Evolutionary conservation across 2,888 invertebrate species (phyloP).

Genomic region (Anoplius nigerrimus): DNA sequence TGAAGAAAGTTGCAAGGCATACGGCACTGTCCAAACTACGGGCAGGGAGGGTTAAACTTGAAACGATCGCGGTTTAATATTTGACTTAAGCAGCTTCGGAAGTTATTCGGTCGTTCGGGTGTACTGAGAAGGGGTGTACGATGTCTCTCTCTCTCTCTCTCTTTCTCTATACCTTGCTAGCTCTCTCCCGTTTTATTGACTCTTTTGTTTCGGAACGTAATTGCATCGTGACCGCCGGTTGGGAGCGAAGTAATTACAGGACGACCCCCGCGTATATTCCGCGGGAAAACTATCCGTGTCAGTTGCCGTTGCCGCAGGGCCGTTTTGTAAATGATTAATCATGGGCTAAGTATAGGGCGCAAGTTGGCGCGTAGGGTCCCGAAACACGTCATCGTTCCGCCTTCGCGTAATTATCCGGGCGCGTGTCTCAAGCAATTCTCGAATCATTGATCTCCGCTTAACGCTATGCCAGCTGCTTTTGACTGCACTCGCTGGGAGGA

Average conservation of each 20-base stretch:
- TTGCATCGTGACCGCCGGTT: constrained; percentile 18
- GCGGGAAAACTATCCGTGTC: constrained; percentile 44
- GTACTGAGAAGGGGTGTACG: too few relatives aligned
- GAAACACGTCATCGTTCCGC: constrained; percentile 24
- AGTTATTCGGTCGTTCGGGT: too few relatives aligned
- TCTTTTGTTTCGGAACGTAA: constrained; percentile 17
- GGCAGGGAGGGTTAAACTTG: too few relatives aligned
- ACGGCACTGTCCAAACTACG: too few relatives aligned
- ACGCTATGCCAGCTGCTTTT: constrained; percentile 30
- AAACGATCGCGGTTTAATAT: too few relatives aligned
- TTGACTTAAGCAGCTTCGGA: too few relatives aligned
- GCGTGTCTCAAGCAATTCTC: constrained; percentile 34
- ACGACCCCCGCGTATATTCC: constrained; percentile 26
- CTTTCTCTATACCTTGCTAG: constrained; percentile 32
- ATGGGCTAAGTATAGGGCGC: constrained; percentile 63
- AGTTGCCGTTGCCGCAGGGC: constrained; percentile 45
- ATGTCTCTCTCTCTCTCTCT: too few relatives aligned
- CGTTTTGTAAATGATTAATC: constrained; percentile 68
- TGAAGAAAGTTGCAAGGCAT: too few relatives aligned
- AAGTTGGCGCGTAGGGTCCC: constrained; percentile 36
- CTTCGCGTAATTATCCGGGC: constrained; percentile 50
- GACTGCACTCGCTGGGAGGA: constrained; percentile 3
- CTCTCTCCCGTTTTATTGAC: constrained; percentile 25
- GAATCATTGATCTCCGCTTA: constrained; percentile 41
- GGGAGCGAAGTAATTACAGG: constrained; percentile 56